phyloP scores from a whole-genome alignment of 2,113 vertebrate species.

The Hassar affinis region DNA sequence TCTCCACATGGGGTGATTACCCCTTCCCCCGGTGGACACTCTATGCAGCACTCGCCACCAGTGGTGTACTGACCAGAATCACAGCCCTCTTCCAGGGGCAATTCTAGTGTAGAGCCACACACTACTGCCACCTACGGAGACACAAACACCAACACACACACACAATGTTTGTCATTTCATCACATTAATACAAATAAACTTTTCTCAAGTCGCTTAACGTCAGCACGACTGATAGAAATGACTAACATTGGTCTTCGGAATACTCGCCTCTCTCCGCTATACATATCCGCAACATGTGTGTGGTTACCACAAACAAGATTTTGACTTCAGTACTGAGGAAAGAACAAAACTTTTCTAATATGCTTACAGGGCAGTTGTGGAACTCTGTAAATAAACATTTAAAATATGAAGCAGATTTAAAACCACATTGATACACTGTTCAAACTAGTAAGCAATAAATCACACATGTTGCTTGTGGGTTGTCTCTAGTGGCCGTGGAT shows the following conservation, averaged over 20 bases:
- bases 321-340: neutral
- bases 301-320: neutral
- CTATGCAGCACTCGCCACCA: slow-evolving; percentile 81
- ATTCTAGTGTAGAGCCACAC: slow-evolving; percentile 66
- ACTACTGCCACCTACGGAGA: slow-evolving; percentile 61
- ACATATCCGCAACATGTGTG: neutral
- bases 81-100: slow-evolving; percentile 59
- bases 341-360: neutral
- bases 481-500: neutral
- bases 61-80: slow-evolving; percentile 61
- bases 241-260: no score
- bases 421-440: neutral
- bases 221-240: neutral
- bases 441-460: neutral
- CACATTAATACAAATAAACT: neutral
- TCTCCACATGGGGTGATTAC: slow-evolving; percentile 78
- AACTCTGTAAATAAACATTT: neutral
- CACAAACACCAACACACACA: neutral
- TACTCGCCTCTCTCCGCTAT: neutral
- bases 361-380: neutral
- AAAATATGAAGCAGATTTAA: neutral
- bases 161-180: neutral
- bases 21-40: slow-evolving; percentile 91
- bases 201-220: neutral
- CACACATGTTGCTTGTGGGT: neutral